Conservation (phyloP, 2,888 invertebrate genomes). For the Rhaphigaster nebulosa region DNA sequence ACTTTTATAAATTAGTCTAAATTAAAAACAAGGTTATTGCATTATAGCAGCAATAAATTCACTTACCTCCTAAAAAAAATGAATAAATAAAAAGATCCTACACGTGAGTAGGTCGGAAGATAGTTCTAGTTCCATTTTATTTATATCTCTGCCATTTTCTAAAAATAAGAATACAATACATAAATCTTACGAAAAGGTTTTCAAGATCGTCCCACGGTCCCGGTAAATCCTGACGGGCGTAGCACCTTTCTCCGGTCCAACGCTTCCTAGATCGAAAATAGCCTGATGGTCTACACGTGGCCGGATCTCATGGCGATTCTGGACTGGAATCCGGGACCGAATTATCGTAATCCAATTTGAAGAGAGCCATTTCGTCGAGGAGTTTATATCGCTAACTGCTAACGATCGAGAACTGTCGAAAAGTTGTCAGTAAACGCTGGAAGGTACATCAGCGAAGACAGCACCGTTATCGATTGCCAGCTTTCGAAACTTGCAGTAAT, state of each 20-base stretch:
- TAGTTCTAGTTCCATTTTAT: not conserved
- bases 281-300: not conserved
- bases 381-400: not conserved
- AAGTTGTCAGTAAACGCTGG: not conserved
- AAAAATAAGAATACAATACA: not conserved
- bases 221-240: not conserved
- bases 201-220: not conserved
- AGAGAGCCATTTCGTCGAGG: not conserved
- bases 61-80: not conserved
- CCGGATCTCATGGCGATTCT: not conserved
- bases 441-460: not conserved
- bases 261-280: constrained; percentile 1
- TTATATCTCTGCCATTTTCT: not conserved
- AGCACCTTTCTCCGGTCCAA: not conserved
- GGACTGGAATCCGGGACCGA: not conserved
- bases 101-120: not conserved
- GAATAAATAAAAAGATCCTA: not conserved
- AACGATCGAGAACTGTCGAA: not conserved
- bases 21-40: no score
- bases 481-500: not conserved
- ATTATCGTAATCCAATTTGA: not conserved
- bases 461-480: not conserved
- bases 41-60: no score
- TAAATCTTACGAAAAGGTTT: not conserved
- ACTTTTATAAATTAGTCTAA: no score